phyloP scores from a whole-genome alignment of 2,797 vertebrate species.

The Danio jaintianensis region DNA sequence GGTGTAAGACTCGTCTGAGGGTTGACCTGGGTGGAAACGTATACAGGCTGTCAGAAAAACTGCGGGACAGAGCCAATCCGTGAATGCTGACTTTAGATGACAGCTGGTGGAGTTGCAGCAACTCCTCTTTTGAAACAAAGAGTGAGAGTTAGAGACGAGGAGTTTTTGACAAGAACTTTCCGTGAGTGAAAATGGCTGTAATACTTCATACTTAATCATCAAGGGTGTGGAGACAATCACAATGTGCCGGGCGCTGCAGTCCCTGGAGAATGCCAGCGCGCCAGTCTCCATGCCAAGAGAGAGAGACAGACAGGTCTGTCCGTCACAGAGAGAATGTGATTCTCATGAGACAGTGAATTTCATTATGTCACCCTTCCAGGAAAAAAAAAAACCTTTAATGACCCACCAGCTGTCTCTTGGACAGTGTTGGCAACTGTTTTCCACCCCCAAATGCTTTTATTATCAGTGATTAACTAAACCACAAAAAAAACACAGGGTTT shows the following conservation, averaged over 20 bases:
- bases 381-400: conserved; percentile 53
- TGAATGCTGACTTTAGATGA: conserved; percentile 57
- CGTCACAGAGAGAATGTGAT: conserved; percentile 40
- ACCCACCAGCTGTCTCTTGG: conserved; percentile 63
- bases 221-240: conserved; percentile 48
- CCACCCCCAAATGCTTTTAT: conserved; percentile 34
- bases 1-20: conserved; percentile 76
- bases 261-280: conserved; percentile 28
- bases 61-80: conserved; percentile 48
- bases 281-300: conserved; percentile 30
- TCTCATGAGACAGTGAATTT: conserved; percentile 48
- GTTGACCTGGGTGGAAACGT: conserved; percentile 77
- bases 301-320: conserved; percentile 32
- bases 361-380: conserved; percentile 53
- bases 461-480: conserved; percentile 29
- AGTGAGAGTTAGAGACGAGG: background rate
- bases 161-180: conserved; percentile 42
- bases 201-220: conserved; percentile 51
- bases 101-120: conserved; percentile 55
- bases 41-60: conserved; percentile 74
- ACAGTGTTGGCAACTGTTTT: conserved; percentile 44
- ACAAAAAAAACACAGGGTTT: conserved; percentile 16
- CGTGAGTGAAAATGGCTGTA: conserved; percentile 36
- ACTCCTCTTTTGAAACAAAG: conserved; percentile 23
- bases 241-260: background rate